Conservation (phyloP, 2,113 vertebrate genomes). For the Verasper variegatus region DNA sequence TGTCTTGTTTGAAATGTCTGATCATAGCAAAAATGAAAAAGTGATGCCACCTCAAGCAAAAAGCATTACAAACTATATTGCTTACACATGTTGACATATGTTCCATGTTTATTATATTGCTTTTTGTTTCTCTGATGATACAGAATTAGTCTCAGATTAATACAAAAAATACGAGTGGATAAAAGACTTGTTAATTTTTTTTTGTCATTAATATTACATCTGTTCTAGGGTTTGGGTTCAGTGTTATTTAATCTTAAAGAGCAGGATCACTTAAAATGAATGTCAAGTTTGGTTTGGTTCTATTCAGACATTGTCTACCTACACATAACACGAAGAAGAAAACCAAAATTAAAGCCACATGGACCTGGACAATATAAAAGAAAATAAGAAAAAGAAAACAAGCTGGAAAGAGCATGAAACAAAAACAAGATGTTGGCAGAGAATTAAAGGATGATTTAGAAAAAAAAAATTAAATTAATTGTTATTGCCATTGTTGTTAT, state of each 20-base stretch:
- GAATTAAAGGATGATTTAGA: not conserved
- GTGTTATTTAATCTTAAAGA: not conserved
- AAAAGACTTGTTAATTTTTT: not conserved
- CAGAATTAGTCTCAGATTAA: not conserved
- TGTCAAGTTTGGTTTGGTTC: not conserved
- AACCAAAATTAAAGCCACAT: not conserved
- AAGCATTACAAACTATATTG: not conserved
- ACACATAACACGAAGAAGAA: not conserved
- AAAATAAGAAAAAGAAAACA: not conserved
- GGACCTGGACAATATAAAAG: not conserved
- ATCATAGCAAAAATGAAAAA: not conserved
- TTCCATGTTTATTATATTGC: not conserved
- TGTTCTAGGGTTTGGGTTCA: not conserved
- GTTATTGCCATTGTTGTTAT: not conserved
- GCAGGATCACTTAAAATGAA: not conserved
- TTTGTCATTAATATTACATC: not conserved
- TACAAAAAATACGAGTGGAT: not conserved
- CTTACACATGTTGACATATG: not conserved
- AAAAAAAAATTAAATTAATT: not conserved
- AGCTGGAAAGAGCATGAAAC: not conserved
- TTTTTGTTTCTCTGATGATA: slow-evolving; percentile 1
- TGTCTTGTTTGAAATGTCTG: not conserved
- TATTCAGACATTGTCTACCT: not conserved
- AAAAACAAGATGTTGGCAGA: not conserved
- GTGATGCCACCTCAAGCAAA: not conserved